These are phyloP conservation scores for Nymphalis c-album DNA, from an alignment of 2,888 invertebrate species.

Conservation along the genomic window DNA sequence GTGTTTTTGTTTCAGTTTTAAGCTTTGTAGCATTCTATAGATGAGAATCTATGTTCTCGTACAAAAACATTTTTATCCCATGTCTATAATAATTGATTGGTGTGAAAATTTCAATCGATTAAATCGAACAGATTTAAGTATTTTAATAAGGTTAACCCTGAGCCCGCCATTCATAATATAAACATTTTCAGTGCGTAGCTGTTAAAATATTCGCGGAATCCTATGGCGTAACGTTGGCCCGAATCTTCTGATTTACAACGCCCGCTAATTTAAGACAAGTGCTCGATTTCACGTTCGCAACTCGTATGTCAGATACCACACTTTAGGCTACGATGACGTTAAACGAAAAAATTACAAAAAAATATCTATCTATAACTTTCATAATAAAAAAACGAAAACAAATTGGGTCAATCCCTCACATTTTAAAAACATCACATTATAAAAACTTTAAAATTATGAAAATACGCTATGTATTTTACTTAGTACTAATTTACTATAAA, in stretches of 20 bases:
- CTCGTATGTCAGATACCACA: conserved; percentile 16
- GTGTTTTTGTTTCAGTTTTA: not conserved
- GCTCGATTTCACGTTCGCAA: conserved; percentile 50
- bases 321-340: conserved; percentile 4
- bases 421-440: too few species aligned
- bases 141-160: conserved; percentile 28
- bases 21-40: not conserved
- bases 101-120: conserved; percentile 13
- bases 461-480: too few species aligned
- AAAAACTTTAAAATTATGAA: too few species aligned
- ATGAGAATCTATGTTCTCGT: not conserved
- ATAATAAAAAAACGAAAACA: not conserved
- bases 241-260: conserved; percentile 67
- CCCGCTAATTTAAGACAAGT: conserved; percentile 69
- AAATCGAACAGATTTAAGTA: conserved; percentile 18
- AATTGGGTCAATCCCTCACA: too few species aligned
- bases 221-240: conserved; percentile 62
- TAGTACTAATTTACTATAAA: too few species aligned
- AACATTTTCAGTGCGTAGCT: conserved; percentile 48
- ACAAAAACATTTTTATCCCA: not conserved
- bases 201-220: conserved; percentile 59
- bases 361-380: too few species aligned
- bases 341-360: not conserved
- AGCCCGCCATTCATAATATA: conserved; percentile 37
- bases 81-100: conserved; percentile 11